phyloP scores from a whole-genome alignment of 2,797 vertebrate genomes.

The Ctenosaura bakeri region DNA sequence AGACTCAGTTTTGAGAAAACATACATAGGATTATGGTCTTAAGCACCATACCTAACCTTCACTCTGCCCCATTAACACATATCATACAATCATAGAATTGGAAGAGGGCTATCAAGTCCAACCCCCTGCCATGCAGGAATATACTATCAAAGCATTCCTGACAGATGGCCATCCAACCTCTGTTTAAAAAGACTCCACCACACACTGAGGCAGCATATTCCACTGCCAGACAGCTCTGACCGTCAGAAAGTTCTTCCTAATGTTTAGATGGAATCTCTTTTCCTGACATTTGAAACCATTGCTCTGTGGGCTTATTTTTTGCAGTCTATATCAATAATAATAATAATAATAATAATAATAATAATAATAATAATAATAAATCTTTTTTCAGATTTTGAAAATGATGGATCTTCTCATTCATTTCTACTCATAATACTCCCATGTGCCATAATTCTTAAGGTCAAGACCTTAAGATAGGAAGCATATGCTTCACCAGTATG shows the following conservation, averaged over 20 bases:
- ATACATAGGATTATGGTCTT: not conserved
- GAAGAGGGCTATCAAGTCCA: too few relatives aligned
- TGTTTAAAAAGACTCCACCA: too few relatives aligned
- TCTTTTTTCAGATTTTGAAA: not conserved
- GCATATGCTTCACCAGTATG: not conserved
- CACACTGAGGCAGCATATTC: too few relatives aligned
- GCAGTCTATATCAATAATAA: conserved; percentile 9
- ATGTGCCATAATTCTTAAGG: not conserved
- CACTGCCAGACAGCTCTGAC: too few relatives aligned
- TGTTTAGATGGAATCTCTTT: too few relatives aligned
- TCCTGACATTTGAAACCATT: too few relatives aligned
- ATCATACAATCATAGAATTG: not conserved
- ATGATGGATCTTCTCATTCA: not conserved
- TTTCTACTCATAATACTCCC: not conserved
- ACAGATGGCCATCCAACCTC: too few relatives aligned
- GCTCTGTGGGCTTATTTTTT: not conserved
- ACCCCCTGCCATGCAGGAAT: too few relatives aligned
- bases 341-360: not conserved
- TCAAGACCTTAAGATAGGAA: not conserved
- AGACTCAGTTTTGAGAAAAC: not conserved
- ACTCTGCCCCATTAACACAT: not conserved
- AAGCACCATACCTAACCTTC: not conserved
- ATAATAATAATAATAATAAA: not conserved
- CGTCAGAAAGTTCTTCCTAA: too few relatives aligned
- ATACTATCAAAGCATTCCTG: too few relatives aligned